Evolutionary conservation across 2,113 vertebrate species (phyloP).

Genomic region (Phoxinus phoxinus): DNA sequence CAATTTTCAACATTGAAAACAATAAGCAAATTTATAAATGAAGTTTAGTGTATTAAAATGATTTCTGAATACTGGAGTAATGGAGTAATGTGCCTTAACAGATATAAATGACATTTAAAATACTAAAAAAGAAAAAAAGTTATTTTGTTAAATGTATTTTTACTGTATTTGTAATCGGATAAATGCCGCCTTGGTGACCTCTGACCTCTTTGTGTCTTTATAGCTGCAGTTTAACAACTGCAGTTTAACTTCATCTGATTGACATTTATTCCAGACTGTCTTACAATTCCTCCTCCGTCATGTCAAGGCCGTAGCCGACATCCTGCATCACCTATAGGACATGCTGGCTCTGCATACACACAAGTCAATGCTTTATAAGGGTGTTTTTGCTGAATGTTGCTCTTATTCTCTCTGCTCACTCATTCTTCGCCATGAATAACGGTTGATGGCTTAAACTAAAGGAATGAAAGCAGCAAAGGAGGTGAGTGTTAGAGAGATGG

Average conservation of each 20-base stretch:
- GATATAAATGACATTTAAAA: background rate
- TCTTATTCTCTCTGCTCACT: background rate
- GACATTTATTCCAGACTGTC: background rate
- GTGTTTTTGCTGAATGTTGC: constrained; percentile 12
- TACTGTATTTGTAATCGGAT: background rate
- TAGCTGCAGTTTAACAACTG: background rate
- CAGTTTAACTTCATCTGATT: background rate
- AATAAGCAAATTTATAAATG: background rate
- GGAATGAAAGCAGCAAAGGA: constrained; percentile 15
- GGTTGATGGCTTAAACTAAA: constrained; percentile 20
- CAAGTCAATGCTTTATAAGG: constrained; percentile 18
- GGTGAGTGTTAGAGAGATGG: background rate
- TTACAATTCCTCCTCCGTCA: background rate
- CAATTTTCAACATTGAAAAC: no score
- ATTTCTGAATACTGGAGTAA: background rate
- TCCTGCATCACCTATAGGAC: background rate
- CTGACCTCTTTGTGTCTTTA: background rate
- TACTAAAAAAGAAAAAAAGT: background rate
- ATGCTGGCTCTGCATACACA: background rate
- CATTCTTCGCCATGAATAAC: background rate
- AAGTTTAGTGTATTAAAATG: background rate
- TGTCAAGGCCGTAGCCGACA: background rate
- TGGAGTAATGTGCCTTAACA: background rate
- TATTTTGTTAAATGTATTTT: background rate
- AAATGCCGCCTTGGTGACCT: background rate